Evolutionary conservation across 2,888 invertebrate genomes (phyloP).

Genomic region (Xestia rhomboidea): DNA sequence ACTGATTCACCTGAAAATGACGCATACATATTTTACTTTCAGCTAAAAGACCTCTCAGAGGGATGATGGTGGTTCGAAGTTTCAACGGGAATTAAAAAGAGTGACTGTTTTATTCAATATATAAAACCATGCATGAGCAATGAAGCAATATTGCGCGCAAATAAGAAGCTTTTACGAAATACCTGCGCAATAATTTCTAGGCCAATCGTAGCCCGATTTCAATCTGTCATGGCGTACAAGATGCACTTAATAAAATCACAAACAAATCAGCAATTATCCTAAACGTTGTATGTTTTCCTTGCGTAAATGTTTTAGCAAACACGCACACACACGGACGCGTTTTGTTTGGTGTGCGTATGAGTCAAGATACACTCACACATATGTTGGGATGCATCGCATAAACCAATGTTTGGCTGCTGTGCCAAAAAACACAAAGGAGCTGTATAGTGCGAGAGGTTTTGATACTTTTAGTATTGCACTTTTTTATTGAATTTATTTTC

Average conservation of each 20-base stretch:
- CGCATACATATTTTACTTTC: background rate
- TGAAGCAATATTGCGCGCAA: slow-evolving; percentile 12
- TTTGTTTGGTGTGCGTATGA: slow-evolving; percentile 67
- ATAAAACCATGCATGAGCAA: background rate
- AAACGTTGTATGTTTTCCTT: slow-evolving; percentile 70
- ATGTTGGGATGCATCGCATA: slow-evolving; percentile 82
- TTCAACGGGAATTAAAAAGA: background rate
- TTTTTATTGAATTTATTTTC: background rate
- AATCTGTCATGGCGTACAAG: slow-evolving; percentile 58
- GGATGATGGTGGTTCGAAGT: background rate
- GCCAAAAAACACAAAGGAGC: slow-evolving; percentile 89
- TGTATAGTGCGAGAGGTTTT: slow-evolving; percentile 69
- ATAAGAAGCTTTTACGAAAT: slow-evolving; percentile 38
- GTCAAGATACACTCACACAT: slow-evolving; percentile 69
- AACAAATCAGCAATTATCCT: slow-evolving; percentile 65
- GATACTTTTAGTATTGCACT: slow-evolving; percentile 72
- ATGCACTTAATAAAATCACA: slow-evolving; percentile 60
- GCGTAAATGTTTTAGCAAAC: slow-evolving; percentile 67
- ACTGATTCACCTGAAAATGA: background rate
- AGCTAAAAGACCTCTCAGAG: background rate
- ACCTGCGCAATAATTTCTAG: slow-evolving; percentile 56
- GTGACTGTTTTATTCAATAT: background rate
- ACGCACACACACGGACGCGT: slow-evolving; percentile 41
- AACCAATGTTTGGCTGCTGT: slow-evolving; percentile 87
- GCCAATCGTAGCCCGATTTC: slow-evolving; percentile 46